Evolutionary conservation across 1,140 invertebrate genomes (phyloP).

Genomic region (Drosophila paulistorum): DNA sequence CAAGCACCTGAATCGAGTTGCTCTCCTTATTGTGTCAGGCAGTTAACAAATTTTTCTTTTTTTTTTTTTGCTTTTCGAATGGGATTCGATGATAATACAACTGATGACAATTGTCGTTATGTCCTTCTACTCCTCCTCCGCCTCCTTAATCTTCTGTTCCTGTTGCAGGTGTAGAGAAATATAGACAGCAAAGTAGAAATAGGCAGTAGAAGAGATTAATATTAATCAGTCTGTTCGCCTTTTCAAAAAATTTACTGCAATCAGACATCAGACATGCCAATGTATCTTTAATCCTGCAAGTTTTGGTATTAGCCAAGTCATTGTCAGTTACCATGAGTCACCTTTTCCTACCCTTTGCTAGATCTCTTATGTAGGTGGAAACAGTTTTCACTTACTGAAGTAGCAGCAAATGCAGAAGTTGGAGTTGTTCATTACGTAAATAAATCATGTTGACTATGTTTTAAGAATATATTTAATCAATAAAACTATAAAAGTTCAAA

Average conservation of each 20-base stretch:
- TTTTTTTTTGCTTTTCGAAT: background rate
- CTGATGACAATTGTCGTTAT: conserved; percentile 72
- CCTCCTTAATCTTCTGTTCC: too few species aligned
- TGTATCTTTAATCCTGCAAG: background rate
- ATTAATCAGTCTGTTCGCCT: conserved; percentile 8
- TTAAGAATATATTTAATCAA: too few species aligned
- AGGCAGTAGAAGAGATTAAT: background rate
- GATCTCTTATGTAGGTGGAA: too few species aligned
- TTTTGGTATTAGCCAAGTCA: background rate
- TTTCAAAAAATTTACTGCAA: background rate
- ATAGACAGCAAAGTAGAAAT: background rate
- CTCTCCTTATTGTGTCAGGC: conserved; percentile 23
- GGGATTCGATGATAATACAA: conserved; percentile 48
- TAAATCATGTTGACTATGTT: too few species aligned
- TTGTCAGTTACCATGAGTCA: too few species aligned
- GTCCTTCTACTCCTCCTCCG: background rate
- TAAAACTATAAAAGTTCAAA: too few species aligned
- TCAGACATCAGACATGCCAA: background rate
- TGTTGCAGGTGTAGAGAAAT: conserved; percentile 21
- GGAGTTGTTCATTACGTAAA: too few species aligned
- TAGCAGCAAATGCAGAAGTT: too few species aligned
- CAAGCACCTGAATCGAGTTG: conserved; percentile 27
- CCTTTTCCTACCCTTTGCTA: too few species aligned
- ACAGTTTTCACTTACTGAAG: too few species aligned
- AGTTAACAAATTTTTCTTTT: conserved; percentile 59